Evolutionary conservation across 2,113 vertebrate species (phyloP).

Genomic region (Odocoileus hemionus): DNA sequence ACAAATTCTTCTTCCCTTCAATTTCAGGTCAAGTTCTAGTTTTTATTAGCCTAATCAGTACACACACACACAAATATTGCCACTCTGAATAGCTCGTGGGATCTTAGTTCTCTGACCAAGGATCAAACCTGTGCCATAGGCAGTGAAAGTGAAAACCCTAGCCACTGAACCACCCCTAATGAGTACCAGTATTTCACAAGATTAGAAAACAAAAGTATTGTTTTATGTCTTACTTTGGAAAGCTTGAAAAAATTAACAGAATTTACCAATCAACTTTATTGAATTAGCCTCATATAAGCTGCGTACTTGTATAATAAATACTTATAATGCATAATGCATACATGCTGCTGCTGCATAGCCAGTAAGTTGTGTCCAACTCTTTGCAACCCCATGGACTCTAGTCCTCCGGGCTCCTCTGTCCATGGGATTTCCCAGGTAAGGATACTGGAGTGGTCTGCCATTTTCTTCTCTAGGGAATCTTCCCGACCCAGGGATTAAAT

Average conservation of each 20-base stretch:
- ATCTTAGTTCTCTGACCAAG: neutral
- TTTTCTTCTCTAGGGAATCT: neutral
- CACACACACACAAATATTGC: neutral
- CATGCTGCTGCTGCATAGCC: neutral
- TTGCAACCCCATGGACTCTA: neutral
- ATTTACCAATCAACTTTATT: neutral
- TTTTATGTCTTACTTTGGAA: neutral
- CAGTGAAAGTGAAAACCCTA: neutral
- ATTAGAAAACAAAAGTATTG: neutral
- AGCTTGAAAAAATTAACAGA: neutral
- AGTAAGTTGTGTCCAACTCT: neutral
- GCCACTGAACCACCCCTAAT: neutral
- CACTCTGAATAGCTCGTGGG: neutral
- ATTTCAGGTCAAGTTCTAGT: neutral
- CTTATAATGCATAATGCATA: neutral
- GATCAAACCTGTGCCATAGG: neutral
- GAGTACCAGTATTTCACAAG: neutral
- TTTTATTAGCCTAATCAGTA: neutral
- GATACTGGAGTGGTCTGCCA: neutral
- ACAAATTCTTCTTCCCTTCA: neutral
- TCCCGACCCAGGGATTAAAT: neutral
- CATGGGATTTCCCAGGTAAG: neutral
- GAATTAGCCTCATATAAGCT: neutral
- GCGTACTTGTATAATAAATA: neutral
- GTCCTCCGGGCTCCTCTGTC: accelerated